Percentiles rank a stretch among this genome's conserved stretches.
Evolutionary conservation across 2,113 vertebrate genomes (phyloP).

Genomic region (Lagopus leucura): DNA sequence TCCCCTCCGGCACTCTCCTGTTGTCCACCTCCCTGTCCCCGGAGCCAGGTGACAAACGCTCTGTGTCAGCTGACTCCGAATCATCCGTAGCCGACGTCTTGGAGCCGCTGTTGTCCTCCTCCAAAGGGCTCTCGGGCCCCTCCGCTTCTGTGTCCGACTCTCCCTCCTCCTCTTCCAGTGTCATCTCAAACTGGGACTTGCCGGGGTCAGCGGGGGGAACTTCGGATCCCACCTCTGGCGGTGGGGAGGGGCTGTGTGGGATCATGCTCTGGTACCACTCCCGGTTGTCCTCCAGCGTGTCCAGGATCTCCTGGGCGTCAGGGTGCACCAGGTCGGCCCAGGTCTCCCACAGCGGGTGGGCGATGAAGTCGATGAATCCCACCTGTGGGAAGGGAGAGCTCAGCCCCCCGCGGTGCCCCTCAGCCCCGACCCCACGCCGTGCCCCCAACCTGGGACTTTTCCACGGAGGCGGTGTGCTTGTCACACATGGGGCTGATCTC

Average conservation of each 20-base stretch:
- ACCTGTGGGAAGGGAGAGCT: conserved; percentile 75
- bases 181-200: conserved; percentile 88
- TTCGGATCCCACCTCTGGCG: neutral
- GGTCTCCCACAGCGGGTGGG: conserved; percentile 93
- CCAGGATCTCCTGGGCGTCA: conserved; percentile 91
- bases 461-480: conserved; percentile 90
- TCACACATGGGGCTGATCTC: conserved; percentile 97
- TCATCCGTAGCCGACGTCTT: conserved; percentile 62
- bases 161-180: conserved; percentile 86
- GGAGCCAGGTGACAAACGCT: neutral
- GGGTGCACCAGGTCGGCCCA: conserved; percentile 94
- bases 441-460: conserved; percentile 90
- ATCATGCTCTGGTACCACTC: conserved; percentile 97
- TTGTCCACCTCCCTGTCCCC: neutral
- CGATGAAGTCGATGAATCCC: conserved; percentile 94
- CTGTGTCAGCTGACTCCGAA: neutral
- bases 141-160: conserved; percentile 76
- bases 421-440: rapidly evolving
- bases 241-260: conserved; percentile 83
- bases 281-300: conserved; percentile 92
- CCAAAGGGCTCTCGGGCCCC: conserved; percentile 72
- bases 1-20: neutral
- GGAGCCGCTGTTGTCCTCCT: conserved; percentile 76
- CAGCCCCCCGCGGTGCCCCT: neutral
- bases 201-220: conserved; percentile 51